Evolutionary conservation across 2,888 invertebrate species (phyloP).

Genomic region (Autographa gamma): DNA sequence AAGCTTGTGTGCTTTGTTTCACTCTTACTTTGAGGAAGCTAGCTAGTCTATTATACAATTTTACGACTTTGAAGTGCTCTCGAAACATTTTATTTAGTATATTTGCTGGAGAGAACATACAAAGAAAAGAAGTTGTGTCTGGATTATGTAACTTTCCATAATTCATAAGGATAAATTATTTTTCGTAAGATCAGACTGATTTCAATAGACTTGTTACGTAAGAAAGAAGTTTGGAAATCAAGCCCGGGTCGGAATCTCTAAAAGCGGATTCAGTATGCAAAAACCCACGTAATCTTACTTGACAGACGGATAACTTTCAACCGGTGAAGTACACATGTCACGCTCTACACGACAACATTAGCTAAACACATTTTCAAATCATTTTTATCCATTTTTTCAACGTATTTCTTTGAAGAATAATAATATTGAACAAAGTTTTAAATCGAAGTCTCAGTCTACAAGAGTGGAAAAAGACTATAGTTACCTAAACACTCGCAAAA

Average conservation of each 20-base stretch:
- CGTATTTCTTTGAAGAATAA: too few species aligned
- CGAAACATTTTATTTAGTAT: neutral
- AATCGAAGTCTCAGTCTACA: too few species aligned
- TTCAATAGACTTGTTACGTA: constrained; percentile 12
- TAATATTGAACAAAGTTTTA: too few species aligned
- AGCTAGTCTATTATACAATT: neutral
- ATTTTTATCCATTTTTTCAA: too few species aligned
- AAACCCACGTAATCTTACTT: constrained; percentile 20
- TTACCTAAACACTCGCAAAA: too few species aligned
- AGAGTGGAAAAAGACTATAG: too few species aligned
- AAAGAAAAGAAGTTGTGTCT: too few species aligned
- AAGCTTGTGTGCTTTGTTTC: too few species aligned
- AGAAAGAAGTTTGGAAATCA: constrained; percentile 29
- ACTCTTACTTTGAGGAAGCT: too few species aligned
- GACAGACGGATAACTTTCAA: constrained; percentile 19
- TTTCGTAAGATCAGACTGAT: constrained; percentile 7
- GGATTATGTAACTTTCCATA: neutral
- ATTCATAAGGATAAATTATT: neutral
- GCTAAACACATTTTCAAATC: too few species aligned
- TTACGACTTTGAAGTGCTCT: neutral
- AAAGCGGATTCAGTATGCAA: constrained; percentile 38
- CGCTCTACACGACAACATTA: too few species aligned
- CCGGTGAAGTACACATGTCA: too few species aligned
- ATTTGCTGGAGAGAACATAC: neutral
- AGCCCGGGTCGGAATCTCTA: constrained; percentile 21